These are phyloP conservation scores for Stenodera caucasica DNA, from an alignment of 2,888 invertebrate genomes.

Conservation along the genomic window DNA sequence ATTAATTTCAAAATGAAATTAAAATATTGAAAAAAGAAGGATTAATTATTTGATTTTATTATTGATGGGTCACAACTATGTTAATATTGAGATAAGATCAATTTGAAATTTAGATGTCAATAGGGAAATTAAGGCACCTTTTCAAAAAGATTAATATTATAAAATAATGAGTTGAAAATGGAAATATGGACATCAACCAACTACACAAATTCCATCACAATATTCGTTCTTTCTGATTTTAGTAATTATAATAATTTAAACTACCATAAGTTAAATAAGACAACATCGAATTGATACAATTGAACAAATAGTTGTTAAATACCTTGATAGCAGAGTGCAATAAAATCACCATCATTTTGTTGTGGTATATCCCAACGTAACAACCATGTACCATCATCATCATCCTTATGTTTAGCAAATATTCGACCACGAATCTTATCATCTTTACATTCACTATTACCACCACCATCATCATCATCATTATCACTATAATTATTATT, in stretches of 20 bases:
- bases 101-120: background rate
- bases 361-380: constrained; percentile 57
- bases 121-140: constrained; percentile 5
- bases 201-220: constrained; percentile 3
- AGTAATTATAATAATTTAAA: constrained; percentile 17
- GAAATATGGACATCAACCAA: background rate
- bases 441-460: constrained; percentile 17
- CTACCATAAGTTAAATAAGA: too few relatives aligned
- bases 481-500: constrained; percentile 15
- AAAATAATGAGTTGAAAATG: background rate
- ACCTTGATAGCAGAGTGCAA: constrained; percentile 63
- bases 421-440: constrained; percentile 38
- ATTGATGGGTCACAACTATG: too few relatives aligned
- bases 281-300: too few relatives aligned
- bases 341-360: constrained; percentile 58
- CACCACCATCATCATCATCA: background rate
- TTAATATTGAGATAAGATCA: background rate
- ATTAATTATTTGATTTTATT: too few relatives aligned
- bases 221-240: background rate
- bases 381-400: constrained; percentile 50
- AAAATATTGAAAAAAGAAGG: too few relatives aligned
- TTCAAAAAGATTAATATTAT: background rate
- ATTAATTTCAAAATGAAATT: too few relatives aligned
- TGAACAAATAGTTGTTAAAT: too few relatives aligned
- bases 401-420: constrained; percentile 58